Base-by-base conservation (phyloP, 2,797 vertebrate genomes). In the Phrynocephalus guinanensis region DNA sequence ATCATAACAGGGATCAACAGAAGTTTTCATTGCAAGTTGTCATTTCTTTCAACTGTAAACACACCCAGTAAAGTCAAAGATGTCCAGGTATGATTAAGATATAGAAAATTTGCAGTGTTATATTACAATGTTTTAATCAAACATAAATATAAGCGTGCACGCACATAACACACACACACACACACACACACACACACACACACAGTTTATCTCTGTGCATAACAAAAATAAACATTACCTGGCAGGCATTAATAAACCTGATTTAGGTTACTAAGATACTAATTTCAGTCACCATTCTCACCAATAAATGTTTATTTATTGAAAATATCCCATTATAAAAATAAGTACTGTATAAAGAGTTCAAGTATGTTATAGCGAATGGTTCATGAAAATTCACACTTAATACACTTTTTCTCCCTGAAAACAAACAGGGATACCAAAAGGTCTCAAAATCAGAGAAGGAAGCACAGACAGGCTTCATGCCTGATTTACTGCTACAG, bases 241-340 rank as follows among this genome's bases (percentile, higher is more conserved):
- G 5, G 75, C 90, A 92, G 93, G 80, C 91, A 85, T 91, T 90
- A 85, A 78, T 81, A 93, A 89, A 88, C 71, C 38, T 84, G 86
- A 56, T 52, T 0, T 20, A 1, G 48, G 76, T 88, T 90, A 83
- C 81, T 84, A 86, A 77, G 82, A 28, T 91, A 94, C 83, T 92
- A 93, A 92, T 89, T 56, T 83, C 86, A 86, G 79, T 83, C 88
- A 87, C 82, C 85, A 88, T 89, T 85, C 44, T 82, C 60, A 75
- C 94, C 93, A 80, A 94, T 85, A 94, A 93, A 94, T 87, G 95
- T 85, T 94, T 90, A 90, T 93, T 93, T 94, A 88, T 82, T 86
- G 85, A 88, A 91, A 93, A 89, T 87, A 93, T 88, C 68, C 85
- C 90, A 63, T 89, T 96, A 96, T 96, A 96, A 97, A 97, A 96